Evolutionary conservation across 64 coral and sea anemone genomes (phyloP), one percentile per base, ranked within the genome.

Genomic region (Pachyseris speciosa): DNA sequence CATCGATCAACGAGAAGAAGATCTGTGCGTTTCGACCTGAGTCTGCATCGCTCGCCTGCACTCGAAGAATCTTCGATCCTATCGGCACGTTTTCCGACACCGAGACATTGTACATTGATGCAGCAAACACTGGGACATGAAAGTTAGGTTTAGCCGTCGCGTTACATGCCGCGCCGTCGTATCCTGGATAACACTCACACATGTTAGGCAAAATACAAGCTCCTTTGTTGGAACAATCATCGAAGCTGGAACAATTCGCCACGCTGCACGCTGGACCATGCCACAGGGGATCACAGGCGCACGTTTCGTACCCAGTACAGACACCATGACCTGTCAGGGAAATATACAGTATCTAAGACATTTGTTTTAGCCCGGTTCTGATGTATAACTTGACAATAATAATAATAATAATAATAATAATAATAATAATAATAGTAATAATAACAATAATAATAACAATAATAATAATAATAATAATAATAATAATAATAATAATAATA

Each of bases 141-240:
- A 84, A 47, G 30, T 96, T 96, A 1, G 75, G 84, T 67, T 34
- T n/a, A 48, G 89, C 83, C 15, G 45, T 70, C 10, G 25, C 8
- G 31, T 83, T 61, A 30, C 94, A 96, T 3, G 40, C 69, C 7
- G 29, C 67, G 12, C 94, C 94, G 28, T 96, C 94, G 60, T 67
- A 96, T 31, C 67, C 83, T 0, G 74, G 84, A 40, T 88, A 92
- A 26, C 94, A 96, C 3, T 49, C 48, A 44, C 94, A 96, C 20
- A 12, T 96, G 33, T 92, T 84, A 1, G 84, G 89, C 28, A 63
- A 68, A 47, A 96, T 75, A 29, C 94, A 96, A 74, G 11, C 32
- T 1, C 94, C 94, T 68, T 96, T 66, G 15, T 67, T 75, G 22
- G 89, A 92, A 74, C 94, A 96, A 17, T 96, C 29, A 37, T 80